These are phyloP conservation scores for Melanotaenia duboulayi DNA, from an alignment of 2,113 vertebrate genomes.

Conservation along the genomic window DNA sequence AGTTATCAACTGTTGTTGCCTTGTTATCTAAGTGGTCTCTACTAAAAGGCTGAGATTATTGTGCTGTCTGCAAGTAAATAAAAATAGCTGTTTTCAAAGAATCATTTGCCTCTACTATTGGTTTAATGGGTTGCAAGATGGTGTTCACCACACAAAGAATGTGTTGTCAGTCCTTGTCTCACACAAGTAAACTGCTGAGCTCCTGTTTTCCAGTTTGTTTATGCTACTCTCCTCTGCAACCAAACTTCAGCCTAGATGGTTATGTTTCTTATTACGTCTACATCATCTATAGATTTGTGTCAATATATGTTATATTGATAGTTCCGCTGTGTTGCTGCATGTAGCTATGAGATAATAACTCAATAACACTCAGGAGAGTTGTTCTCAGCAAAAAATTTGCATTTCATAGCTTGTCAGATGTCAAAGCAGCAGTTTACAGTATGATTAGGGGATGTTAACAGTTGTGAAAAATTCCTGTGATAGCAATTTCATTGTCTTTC, in stretches of 20 bases:
- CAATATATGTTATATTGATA: constrained; percentile 9
- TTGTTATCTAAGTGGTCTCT: constrained; percentile 18
- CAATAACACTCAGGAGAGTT: background rate
- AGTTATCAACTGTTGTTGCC: background rate
- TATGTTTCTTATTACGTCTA: background rate
- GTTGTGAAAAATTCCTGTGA: background rate
- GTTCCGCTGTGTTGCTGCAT: background rate
- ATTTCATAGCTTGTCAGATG: constrained; percentile 16
- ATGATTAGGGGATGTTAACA: too few relatives aligned
- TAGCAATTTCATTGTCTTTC: constrained; percentile 1
- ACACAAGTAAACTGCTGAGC: background rate
- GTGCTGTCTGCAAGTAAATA: constrained; percentile 9
- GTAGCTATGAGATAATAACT: background rate
- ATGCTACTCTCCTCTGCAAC: background rate
- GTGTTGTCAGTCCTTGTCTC: background rate
- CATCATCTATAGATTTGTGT: background rate
- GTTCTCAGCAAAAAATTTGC: background rate
- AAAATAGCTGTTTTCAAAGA: constrained; percentile 11
- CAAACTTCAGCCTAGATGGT: background rate
- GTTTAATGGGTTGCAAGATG: background rate
- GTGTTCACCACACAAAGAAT: background rate
- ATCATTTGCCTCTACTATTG: constrained; percentile 6
- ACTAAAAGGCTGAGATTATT: background rate
- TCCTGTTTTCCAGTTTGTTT: background rate
- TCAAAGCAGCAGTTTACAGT: background rate